Conservation (phyloP, 2,113 vertebrate species). For the Tachycineta bicolor region DNA sequence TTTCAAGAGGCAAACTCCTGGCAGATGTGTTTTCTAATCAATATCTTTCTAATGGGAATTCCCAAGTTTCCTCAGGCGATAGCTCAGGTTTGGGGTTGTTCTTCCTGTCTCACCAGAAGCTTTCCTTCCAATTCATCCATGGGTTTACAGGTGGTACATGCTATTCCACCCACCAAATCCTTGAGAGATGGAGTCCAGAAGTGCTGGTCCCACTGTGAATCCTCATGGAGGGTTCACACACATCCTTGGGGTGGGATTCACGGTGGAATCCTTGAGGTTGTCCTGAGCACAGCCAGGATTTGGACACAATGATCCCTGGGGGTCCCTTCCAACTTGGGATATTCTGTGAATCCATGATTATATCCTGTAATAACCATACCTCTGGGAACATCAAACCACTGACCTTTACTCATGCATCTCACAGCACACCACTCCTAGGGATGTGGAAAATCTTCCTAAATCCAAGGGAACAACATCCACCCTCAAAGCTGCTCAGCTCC, state of each 20-base stretch:
- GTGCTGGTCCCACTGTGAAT: not conserved
- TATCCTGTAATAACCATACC: not conserved
- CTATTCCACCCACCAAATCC: not conserved
- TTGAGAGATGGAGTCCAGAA: not conserved
- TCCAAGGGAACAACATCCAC: not conserved
- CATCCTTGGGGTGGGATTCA: not conserved
- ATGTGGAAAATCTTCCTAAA: not conserved
- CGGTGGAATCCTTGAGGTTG: not conserved
- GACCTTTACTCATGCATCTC: not conserved
- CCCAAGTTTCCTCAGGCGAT: not conserved
- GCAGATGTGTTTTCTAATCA: not conserved
- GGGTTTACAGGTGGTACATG: not conserved
- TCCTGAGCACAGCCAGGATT: not conserved
- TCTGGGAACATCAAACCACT: not conserved
- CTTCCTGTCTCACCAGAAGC: not conserved
- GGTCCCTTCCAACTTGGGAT: fast-evolving
- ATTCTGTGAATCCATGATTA: not conserved
- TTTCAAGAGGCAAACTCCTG: not conserved
- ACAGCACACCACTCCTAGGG: not conserved
- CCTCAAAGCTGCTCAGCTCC: not conserved
- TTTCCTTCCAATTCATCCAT: not conserved
- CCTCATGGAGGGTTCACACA: not conserved
- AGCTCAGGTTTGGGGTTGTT: not conserved
- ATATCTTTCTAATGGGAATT: not conserved
- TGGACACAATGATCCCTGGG: not conserved